Evolutionary conservation across 2,113 vertebrate genomes (phyloP).

Genomic region (Struthidea cinerea): DNA sequence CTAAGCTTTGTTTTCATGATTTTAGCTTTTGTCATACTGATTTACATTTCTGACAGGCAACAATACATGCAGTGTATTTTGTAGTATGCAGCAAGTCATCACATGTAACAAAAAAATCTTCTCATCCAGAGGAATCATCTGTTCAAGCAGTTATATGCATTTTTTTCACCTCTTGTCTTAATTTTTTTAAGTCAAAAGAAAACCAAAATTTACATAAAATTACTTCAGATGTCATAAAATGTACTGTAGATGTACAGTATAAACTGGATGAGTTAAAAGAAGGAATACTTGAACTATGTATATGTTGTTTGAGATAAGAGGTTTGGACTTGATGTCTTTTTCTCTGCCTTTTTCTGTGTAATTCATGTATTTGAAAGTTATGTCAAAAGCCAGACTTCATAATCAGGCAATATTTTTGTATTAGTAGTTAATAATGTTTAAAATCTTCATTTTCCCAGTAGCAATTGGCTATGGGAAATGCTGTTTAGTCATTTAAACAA

Average conservation of each 20-base stretch:
- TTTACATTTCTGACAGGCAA: neutral
- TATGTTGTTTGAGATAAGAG: accelerated
- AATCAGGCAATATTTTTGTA: neutral
- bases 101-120: neutral
- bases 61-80: neutral
- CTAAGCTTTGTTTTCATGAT: neutral
- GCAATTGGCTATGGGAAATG: neutral
- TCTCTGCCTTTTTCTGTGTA: neutral
- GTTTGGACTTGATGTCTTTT: neutral
- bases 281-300: neutral
- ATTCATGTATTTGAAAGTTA: neutral
- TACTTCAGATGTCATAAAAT: too few species aligned
- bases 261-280: neutral
- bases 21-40: neutral
- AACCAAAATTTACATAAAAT: neutral
- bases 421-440: neutral
- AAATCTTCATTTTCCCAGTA: neutral
- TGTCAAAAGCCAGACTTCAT: neutral
- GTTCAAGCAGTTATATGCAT: neutral
- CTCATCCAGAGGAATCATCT: neutral
- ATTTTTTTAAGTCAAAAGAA: neutral
- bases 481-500: neutral
- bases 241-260: neutral
- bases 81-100: neutral
- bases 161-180: neutral